Base-by-base conservation (phyloP, 2,888 invertebrate genomes). In the Pinctada fucata region DNA sequence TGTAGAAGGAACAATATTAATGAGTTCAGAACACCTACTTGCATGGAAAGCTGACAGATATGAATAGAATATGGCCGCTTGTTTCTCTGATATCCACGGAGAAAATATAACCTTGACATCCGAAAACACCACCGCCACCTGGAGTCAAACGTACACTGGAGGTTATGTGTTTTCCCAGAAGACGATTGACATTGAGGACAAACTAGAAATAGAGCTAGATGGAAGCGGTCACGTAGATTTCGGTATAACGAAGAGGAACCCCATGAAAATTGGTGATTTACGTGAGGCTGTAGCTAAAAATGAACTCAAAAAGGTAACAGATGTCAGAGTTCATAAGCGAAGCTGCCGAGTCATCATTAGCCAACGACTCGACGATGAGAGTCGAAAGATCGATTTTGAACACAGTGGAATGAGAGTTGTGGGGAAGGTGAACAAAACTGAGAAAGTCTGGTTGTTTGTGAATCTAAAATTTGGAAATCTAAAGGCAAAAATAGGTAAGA, bases 161-260 rank as follows among this genome's bases (percentile, higher is more conserved):
- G 74, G 74, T 6, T 31, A 65, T 4, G n/a, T 74, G 49, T 74
- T 74, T 16, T 48, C 66, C 6, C 48, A 64, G 5, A 58, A 63
- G 47, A 45, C 16, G 2, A n/a, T 74, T 31, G 13, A 6, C 5
- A 48, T 16, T 50, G 74, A 74, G n/a, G 74, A 74, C 8, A 6
- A 10, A 2, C n/a, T 74, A 4, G 65, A 65, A 3, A 48, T 74
- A 4, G 6, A 65, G 16, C 47, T 74, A 3, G 74, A 74, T 66
- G 74, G 74, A 4, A 74, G 74, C 50, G 74, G 74, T 4, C 74
- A 74, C 49, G 50, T 74, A n/a, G 48, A 48, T 6, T 16, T 74
- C 16, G 74, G 74, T 1, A 66, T 74, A 8, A 66, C 63, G 49
- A 74, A 65, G 49, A 1, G 66, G 3, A 66, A 74, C 45, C 74